Evolutionary conservation across 1,140 invertebrate genomes (phyloP).

Genomic region (Drepana arcuata): DNA sequence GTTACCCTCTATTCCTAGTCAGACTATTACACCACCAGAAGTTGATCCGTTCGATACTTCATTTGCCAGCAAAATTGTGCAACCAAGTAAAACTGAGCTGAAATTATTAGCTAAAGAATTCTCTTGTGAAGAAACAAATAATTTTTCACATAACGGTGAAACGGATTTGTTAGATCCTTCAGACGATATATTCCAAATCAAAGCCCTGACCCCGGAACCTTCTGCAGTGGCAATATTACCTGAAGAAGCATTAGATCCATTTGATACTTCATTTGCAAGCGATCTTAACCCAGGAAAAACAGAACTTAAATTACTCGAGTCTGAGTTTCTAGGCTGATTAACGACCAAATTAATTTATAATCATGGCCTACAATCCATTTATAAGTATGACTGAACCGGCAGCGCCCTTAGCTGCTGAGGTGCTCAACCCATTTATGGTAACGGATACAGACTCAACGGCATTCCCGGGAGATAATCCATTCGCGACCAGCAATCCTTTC

Average conservation of each 20-base stretch:
- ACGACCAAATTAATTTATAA: slow-evolving; percentile 8
- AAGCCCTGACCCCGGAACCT: slow-evolving; percentile 77
- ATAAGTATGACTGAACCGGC: slow-evolving; percentile 77
- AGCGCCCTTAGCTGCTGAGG: slow-evolving; percentile 54
- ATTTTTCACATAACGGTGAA: slow-evolving; percentile 18
- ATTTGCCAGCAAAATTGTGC: slow-evolving; percentile 76
- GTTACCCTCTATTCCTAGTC: slow-evolving; percentile 66
- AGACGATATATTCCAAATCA: slow-evolving; percentile 76
- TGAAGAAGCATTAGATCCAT: slow-evolving; percentile 78
- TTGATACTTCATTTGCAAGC: slow-evolving; percentile 84
- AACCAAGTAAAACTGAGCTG: slow-evolving; percentile 82
- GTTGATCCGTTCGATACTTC: slow-evolving; percentile 89
- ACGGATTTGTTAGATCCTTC: slow-evolving; percentile 72
- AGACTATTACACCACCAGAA: slow-evolving; percentile 45
- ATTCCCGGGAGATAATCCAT: slow-evolving; percentile 74
- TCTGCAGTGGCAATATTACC: slow-evolving; percentile 48
- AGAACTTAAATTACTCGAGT: slow-evolving; percentile 83
- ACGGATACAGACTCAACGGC: slow-evolving; percentile 52
- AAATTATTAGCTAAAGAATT: slow-evolving; percentile 82
- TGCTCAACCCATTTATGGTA: slow-evolving; percentile 83
- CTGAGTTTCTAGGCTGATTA: slow-evolving; percentile 75
- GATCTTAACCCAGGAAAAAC: slow-evolving; percentile 83
- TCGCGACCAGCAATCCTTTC: slow-evolving; percentile 73
- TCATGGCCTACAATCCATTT: slow-evolving; percentile 84
- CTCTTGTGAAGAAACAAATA: slow-evolving; percentile 60